A percentile compares a stretch with the other conserved stretches of the same genome.
phyloP scores from a whole-genome alignment of 2,888 invertebrate species.

The Pyrrhia umbra region DNA sequence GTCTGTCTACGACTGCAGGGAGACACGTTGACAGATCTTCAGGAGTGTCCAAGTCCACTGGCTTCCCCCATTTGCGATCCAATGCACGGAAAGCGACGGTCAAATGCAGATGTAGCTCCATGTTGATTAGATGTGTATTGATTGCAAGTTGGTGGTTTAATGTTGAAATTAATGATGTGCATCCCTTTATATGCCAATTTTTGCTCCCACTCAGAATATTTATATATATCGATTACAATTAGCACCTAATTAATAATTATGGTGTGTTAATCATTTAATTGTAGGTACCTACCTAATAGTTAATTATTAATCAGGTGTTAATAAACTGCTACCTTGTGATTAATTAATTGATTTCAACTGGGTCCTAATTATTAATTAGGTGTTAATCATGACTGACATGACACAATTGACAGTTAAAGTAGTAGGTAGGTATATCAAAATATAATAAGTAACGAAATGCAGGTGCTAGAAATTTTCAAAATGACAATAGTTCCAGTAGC shows the following conservation, averaged over 20 bases:
- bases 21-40: slow-evolving; percentile 63
- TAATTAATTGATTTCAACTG: neutral
- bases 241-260: slow-evolving; percentile 14
- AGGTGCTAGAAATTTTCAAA: too few relatives aligned
- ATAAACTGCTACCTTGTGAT: neutral
- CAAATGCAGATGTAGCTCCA: slow-evolving; percentile 80
- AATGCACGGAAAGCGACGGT: slow-evolving; percentile 75
- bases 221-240: neutral
- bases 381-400: neutral
- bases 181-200: slow-evolving; percentile 32
- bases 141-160: neutral
- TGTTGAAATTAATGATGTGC: neutral
- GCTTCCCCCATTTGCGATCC: slow-evolving; percentile 77
- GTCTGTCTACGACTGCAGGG: slow-evolving; percentile 70
- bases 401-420: too few relatives aligned
- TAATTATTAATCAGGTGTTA: neutral
- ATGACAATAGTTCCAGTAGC: neutral
- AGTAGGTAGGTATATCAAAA: too few relatives aligned
- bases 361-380: neutral
- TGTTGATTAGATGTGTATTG: slow-evolving; percentile 46
- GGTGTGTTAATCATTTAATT: slow-evolving; percentile 13
- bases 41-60: slow-evolving; percentile 73
- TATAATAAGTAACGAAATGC: too few relatives aligned
- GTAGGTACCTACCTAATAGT: too few relatives aligned
- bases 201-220: slow-evolving; percentile 12